phyloP scores from a whole-genome alignment of 2,113 vertebrate genomes.

The zebrafish (Danio rerio) region GRCz12tu NC_133182.1:37770501-37771000 shows the following conservation, averaged over 20 bases:
- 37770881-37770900: slow-evolving; percentile 75
- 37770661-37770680: too few species aligned
- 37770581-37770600: too few species aligned
- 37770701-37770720: neutral
- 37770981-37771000: slow-evolving; percentile 67
- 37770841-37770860: slow-evolving; percentile 70
- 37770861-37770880: slow-evolving; percentile 67
- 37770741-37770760: neutral
- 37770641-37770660: too few species aligned
- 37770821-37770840: slow-evolving; percentile 70
- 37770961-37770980: slow-evolving; percentile 52
- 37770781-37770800: slow-evolving; percentile 76
- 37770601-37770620: too few species aligned
- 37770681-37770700: too few species aligned
- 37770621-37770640: too few species aligned
- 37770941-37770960: slow-evolving; percentile 9
- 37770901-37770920: slow-evolving; percentile 66
- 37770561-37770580: too few species aligned
- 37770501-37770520: too few species aligned
- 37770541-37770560: too few species aligned
- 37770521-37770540: too few species aligned
- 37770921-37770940: slow-evolving; percentile 33
- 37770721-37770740: neutral
- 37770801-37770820: slow-evolving; percentile 75
- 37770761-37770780: slow-evolving; percentile 83